Conservation (phyloP, 1,140 invertebrate species). For the Oreohelix idahoensis region DNA sequence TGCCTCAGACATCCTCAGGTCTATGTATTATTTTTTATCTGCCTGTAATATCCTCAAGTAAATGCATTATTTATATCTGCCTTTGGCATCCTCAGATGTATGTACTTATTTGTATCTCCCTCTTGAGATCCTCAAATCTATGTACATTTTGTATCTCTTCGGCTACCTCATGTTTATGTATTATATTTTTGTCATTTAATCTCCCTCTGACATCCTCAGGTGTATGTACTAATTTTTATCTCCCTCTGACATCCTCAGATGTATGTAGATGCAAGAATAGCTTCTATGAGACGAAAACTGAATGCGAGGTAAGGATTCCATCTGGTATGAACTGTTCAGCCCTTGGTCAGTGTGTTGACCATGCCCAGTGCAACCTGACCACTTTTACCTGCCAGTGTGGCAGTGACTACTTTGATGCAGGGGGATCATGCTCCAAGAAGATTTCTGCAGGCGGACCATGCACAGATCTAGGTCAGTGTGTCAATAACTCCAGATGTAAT, state of each 20-base stretch:
- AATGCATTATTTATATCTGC: no score
- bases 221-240: no score
- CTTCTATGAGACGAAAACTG: constrained; percentile 14
- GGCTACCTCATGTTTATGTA: no score
- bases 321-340: constrained; percentile 21
- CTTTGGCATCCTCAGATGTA: no score
- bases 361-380: constrained; percentile 32
- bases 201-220: no score
- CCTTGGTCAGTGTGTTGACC: constrained; percentile 40
- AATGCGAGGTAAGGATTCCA: constrained; percentile 7
- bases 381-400: constrained; percentile 27
- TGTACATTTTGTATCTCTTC: no score
- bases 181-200: no score
- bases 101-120: no score
- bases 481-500: constrained; percentile 35
- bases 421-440: constrained; percentile 35
- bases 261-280: neutral
- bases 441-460: constrained; percentile 34
- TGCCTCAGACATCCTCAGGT: no score
- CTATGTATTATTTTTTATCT: no score
- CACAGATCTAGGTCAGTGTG: constrained; percentile 35
- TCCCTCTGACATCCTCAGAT: neutral
- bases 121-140: no score
- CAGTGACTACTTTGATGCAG: constrained; percentile 32
- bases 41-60: no score